Evolutionary conservation across 2,113 vertebrate genomes (phyloP), one percentile per base, ranked within the genome.

Genomic region (Uria lomvia): DNA sequence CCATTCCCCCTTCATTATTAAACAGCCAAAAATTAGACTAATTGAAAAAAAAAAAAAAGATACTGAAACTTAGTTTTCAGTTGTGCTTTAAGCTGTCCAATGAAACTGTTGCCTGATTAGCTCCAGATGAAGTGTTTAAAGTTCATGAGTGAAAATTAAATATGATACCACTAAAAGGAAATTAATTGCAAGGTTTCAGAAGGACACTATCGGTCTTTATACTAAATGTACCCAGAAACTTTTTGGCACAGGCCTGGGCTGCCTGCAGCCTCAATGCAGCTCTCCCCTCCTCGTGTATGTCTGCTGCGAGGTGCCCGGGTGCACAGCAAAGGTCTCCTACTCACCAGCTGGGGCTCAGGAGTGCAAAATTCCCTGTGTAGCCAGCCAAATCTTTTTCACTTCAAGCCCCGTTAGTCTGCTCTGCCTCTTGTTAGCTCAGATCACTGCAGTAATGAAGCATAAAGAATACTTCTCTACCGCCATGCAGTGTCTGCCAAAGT

Each of bases 261-360:
- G 18, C 29, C 49, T 90, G 34, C 34, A 87, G 32, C 7, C 30
- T 73, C 5, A 2, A 5, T 49, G 38, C 43, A 32, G 18, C n/a
- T 78, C 30, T 49, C 22, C 49, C 9, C 18, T 62, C 21, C 52
- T 70, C 3, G 2, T 14, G 3, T 15, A 6, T 49, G 6, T 21
- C 47, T 21, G 21, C 29, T 74, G 42, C 3, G 5, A 53, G 8
- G 15, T 67, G 42, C 49, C 34, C 2, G 8, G 12, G 11, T 56
- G 16, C 47, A 75, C 34, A 0, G 0, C 32, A 24, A 70, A n/a
- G 11, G 11, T n/a, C 9, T 29, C 9, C 3, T 43, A 30, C 6
- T 85, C 12, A 30, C 16, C 4, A 6, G 1, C 11, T 71, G 36
- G 8, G 45, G 10, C 27, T 87, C 62, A 74, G 45, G 32, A 82